Base-by-base conservation (phyloP, 2,113 vertebrate genomes). In the Castor canadensis region DNA sequence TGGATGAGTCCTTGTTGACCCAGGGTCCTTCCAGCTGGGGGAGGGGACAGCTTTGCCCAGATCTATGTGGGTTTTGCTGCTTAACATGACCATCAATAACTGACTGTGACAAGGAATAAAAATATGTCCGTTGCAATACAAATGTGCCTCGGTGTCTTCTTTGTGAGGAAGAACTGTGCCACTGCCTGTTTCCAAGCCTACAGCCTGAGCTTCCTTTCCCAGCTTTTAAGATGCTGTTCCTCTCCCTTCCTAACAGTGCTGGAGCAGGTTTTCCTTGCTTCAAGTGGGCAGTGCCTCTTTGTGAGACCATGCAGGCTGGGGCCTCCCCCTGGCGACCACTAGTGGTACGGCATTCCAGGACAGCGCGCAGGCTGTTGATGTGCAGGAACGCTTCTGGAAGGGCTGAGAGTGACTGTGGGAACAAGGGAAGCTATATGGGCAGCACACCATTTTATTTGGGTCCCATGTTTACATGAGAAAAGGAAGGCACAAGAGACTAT, bases 311-410 rank as follows among this genome's bases (percentile, higher is more conserved):
- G 4, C 3, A 43, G 12, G 30, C 89, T 10, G 45, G 6, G 1
- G 47, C 19, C 77, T 32, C 95, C 90, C 88, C 45, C 95, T 97
- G 45, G 67, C 0, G 26, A 9, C 72, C 35, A 4, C 11, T 30
- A 30, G 13, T 0, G 92, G 76, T 3, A 64, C 20, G 40, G 10
- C 17, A 13, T 28, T 17, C 60, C 26, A 32, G 67, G 28, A 30
- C 16, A 19, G 35, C 1, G 0, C 8, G 3, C 5, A 24, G 43
- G 60, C 24, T n/a, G n/a, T n/a, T n/a, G n/a, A n/a, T n/a, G n/a
- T n/a, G n/a, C n/a, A n/a, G n/a, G n/a, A n/a, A n/a, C n/a, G n/a
- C n/a, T n/a, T n/a, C n/a, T n/a, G n/a, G n/a, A n/a, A n/a, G n/a
- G n/a, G n/a, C n/a, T n/a, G n/a, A n/a, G n/a, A n/a, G n/a, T n/a